phyloP scores from a whole-genome alignment of 1,140 invertebrate genomes.

The Micrasema minimum region DNA sequence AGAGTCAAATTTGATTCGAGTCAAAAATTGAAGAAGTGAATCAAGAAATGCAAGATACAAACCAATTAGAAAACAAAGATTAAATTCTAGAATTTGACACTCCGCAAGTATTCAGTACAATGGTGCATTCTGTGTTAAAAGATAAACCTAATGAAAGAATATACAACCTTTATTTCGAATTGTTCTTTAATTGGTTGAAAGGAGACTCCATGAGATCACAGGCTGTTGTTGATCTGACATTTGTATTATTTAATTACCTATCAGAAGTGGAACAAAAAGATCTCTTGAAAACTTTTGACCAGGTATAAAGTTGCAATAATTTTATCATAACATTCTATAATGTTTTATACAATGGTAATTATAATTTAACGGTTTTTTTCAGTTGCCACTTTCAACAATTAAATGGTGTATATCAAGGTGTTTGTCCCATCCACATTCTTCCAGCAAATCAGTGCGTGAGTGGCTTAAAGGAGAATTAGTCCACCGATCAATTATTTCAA shows the following conservation, averaged over 20 bases:
- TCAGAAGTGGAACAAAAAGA: conserved; percentile 61
- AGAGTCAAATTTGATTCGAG: conserved; percentile 57
- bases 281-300: conserved; percentile 65
- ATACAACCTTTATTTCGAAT: conserved; percentile 65
- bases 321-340: background rate
- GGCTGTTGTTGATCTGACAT: conserved; percentile 69
- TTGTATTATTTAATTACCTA: conserved; percentile 68
- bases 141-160: conserved; percentile 53
- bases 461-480: conserved; percentile 65
- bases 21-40: conserved; percentile 18
- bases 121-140: conserved; percentile 57
- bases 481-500: conserved; percentile 59
- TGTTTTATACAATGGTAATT: background rate
- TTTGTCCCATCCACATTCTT: conserved; percentile 63
- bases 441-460: conserved; percentile 62
- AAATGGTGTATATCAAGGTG: conserved; percentile 63
- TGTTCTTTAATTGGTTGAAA: conserved; percentile 64
- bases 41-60: too few species aligned
- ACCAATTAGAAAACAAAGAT: conserved; percentile 1
- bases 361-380: conserved; percentile 35
- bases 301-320: conserved; percentile 54
- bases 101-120: conserved; percentile 58
- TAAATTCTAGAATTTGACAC: conserved; percentile 61
- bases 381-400: conserved; percentile 53
- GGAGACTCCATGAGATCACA: conserved; percentile 60